Evolutionary conservation across 2,888 invertebrate species (phyloP).

Genomic region (Prosopocoilus inquinatus): DNA sequence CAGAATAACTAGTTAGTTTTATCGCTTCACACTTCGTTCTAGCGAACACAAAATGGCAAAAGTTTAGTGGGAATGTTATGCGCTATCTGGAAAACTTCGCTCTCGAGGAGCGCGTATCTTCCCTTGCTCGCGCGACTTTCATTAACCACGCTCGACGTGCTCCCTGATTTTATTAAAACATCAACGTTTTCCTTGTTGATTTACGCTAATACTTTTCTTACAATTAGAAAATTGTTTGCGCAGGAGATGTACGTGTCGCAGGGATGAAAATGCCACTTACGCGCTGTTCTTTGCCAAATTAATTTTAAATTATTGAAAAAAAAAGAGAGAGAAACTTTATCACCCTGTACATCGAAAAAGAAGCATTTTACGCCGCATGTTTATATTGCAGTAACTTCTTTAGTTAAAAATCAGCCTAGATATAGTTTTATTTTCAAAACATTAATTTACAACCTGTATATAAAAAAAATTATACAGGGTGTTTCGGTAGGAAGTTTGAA

Average conservation of each 20-base stretch:
- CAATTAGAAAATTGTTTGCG: background rate
- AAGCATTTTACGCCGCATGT: too few species aligned
- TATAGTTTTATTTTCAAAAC: too few species aligned
- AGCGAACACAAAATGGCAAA: constrained; percentile 47
- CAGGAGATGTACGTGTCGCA: background rate
- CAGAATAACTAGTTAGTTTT: constrained; percentile 45
- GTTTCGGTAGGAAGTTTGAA: too few species aligned
- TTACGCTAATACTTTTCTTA: constrained; percentile 9
- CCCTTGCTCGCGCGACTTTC: constrained; percentile 22
- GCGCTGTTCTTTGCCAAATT: too few species aligned
- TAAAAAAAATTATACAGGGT: too few species aligned
- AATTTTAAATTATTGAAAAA: too few species aligned
- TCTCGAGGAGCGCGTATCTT: constrained; percentile 21
- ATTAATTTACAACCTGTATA: too few species aligned
- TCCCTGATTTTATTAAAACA: constrained; percentile 35
- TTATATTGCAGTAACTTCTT: too few species aligned
- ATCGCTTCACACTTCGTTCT: constrained; percentile 48
- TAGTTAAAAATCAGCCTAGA: too few species aligned
- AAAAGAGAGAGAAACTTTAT: too few species aligned
- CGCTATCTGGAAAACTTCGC: constrained; percentile 31
- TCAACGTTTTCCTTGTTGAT: constrained; percentile 26
- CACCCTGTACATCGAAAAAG: too few species aligned
- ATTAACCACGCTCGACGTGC: constrained; percentile 34
- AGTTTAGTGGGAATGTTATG: constrained; percentile 35
- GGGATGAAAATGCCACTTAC: background rate